Percentiles rank a stretch among this genome's conserved stretches.
Evolutionary conservation across 2,113 vertebrate genomes (phyloP).

Genomic region (Nestor notabilis): DNA sequence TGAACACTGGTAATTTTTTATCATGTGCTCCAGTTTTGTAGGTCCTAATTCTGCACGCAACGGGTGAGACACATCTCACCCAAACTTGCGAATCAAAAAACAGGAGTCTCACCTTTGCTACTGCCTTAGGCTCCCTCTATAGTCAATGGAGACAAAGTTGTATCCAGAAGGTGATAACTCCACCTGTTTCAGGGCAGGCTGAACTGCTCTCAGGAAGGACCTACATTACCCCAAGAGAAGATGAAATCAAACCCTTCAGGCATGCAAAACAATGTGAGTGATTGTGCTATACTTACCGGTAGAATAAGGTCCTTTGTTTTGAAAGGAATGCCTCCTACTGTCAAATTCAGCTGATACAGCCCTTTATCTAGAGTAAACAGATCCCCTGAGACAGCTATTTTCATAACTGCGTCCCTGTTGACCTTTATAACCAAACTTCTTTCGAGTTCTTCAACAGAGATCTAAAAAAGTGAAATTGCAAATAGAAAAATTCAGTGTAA

Average conservation of each 20-base stretch:
- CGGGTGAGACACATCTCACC: not conserved
- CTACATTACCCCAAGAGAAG: not conserved
- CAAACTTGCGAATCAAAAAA: not conserved
- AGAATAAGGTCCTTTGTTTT: conserved; percentile 83
- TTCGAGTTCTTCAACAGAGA: conserved; percentile 93
- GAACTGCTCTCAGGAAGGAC: not conserved
- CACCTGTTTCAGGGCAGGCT: not conserved
- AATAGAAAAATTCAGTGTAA: not conserved
- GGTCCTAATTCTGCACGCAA: not conserved
- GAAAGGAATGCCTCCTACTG: conserved; percentile 94
- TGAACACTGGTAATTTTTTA: not conserved
- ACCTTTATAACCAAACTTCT: conserved; percentile 92
- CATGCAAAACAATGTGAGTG: not conserved
- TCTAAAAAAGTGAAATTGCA: conserved; percentile 71
- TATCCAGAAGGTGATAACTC: not conserved
- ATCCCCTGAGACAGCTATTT: conserved; percentile 90
- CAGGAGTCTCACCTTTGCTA: not conserved
- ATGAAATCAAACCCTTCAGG: not conserved
- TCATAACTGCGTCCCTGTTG: conserved; percentile 95
- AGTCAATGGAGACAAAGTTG: not conserved
- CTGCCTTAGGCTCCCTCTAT: not conserved
- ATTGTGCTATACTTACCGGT: conserved; percentile 73
- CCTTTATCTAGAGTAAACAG: conserved; percentile 88
- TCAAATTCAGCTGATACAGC: conserved; percentile 92
- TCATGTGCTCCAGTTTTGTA: not conserved